Conservation (phyloP, 2,797 vertebrate species). For the Rachycentron canadum region DNA sequence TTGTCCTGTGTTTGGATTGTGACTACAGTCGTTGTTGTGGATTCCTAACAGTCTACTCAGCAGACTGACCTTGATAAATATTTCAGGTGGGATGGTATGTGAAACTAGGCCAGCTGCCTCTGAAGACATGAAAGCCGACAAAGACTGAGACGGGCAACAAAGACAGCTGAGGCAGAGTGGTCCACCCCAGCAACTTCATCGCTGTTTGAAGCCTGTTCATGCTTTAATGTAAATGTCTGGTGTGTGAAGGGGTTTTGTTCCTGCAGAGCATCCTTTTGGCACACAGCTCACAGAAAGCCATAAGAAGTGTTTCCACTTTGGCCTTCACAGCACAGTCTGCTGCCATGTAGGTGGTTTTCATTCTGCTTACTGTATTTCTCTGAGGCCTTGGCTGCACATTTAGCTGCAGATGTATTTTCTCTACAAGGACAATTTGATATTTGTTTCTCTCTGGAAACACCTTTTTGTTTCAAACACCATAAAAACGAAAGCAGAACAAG, state of each 20-base stretch:
- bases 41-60: conserved; percentile 41
- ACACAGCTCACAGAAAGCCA: not conserved
- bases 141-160: conserved; percentile 22
- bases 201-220: not conserved
- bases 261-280: conserved; percentile 9
- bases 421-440: not conserved
- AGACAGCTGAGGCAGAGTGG: conserved; percentile 19
- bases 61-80: conserved; percentile 82
- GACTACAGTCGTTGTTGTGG: conserved; percentile 25
- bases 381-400: conserved; percentile 34
- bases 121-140: conserved; percentile 16
- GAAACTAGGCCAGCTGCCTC: conserved; percentile 80
- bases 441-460: conserved; percentile 4
- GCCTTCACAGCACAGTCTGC: conserved; percentile 3
- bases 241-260: no score
- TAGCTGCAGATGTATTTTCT: conserved; percentile 34
- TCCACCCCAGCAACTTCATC: conserved; percentile 6
- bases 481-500: not conserved
- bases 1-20: not conserved
- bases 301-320: not conserved
- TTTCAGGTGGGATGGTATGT: conserved; percentile 75
- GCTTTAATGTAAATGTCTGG: not conserved
- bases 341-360: conserved; percentile 8
- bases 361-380: conserved; percentile 30
- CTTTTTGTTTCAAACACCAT: conserved; percentile 1